Percentiles rank a stretch among this genome's conserved stretches.
Evolutionary conservation across 2,888 invertebrate species (phyloP).

Genomic region (Arrhopalites spinosus): DNA sequence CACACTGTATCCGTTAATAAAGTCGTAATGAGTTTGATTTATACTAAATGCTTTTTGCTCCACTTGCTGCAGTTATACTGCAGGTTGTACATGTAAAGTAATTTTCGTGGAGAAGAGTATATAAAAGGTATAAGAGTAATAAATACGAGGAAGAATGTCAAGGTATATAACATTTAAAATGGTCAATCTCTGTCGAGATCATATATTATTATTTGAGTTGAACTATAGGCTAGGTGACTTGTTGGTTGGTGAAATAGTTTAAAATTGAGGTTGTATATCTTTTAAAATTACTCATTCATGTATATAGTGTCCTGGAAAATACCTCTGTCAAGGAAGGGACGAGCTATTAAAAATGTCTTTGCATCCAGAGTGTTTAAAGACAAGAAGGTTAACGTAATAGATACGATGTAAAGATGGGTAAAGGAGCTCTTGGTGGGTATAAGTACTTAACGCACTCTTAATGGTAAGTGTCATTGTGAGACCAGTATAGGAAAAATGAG

Average conservation of each 20-base stretch:
- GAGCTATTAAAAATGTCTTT: slow-evolving; percentile 18
- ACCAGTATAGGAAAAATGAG: slow-evolving; percentile 3
- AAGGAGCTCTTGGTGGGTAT: not conserved
- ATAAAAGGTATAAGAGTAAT: too few species aligned
- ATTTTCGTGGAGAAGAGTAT: too few species aligned
- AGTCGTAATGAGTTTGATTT: not conserved
- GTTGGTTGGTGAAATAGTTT: too few species aligned
- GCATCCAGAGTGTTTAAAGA: slow-evolving; percentile 19
- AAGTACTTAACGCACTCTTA: slow-evolving; percentile 10
- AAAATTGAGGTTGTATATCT: not conserved
- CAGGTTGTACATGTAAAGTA: too few species aligned
- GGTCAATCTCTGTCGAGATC: too few species aligned
- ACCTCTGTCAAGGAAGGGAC: not conserved
- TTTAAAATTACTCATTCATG: not conserved
- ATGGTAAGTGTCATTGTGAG: slow-evolving; percentile 9
- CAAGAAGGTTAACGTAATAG: not conserved
- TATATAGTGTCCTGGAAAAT: not conserved
- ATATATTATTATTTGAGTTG: too few species aligned
- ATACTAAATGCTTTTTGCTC: not conserved
- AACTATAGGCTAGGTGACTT: too few species aligned
- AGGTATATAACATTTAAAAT: too few species aligned
- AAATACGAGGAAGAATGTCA: too few species aligned
- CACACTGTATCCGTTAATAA: not conserved
- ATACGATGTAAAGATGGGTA: not conserved
- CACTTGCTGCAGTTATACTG: too few species aligned